Evolutionary conservation across 2,797 vertebrate species (phyloP).

Genomic region (Enteromius mattozi): DNA sequence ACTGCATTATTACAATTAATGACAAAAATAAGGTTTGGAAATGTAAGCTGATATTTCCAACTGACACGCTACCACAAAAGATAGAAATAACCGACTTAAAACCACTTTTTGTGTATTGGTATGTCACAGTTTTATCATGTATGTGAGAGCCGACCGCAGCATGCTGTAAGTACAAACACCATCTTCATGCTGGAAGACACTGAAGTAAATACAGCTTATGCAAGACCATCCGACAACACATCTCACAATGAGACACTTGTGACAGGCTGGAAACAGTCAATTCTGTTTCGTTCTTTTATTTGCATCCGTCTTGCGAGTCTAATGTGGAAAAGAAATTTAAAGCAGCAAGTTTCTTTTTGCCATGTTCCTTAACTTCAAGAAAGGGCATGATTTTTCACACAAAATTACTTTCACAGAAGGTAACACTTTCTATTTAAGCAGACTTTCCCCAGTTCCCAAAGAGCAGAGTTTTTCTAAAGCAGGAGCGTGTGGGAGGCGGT

Average conservation of each 20-base stretch:
- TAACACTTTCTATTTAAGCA: conserved; percentile 31
- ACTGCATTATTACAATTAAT: too few relatives aligned
- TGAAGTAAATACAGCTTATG: conserved; percentile 36
- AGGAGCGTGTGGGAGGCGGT: conserved; percentile 50
- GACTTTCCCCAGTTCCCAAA: conserved; percentile 31
- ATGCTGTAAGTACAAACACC: conserved; percentile 38
- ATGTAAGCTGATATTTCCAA: too few relatives aligned
- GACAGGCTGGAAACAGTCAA: conserved; percentile 27
- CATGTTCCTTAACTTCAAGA: neutral
- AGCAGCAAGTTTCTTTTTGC: neutral
- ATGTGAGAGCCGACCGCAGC: conserved; percentile 27
- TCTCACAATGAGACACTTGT: conserved; percentile 46
- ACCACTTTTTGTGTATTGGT: neutral
- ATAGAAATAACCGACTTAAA: too few relatives aligned
- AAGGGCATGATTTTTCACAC: neutral
- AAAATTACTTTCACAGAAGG: conserved; percentile 43
- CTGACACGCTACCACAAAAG: too few relatives aligned
- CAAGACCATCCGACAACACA: conserved; percentile 30
- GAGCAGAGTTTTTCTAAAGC: conserved; percentile 12
- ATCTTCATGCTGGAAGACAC: conserved; percentile 46
- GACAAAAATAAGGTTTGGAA: too few relatives aligned
- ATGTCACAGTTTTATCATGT: conserved; percentile 35
- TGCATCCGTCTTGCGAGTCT: conserved; percentile 7
- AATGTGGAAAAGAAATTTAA: neutral
- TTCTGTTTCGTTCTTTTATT: conserved; percentile 35